These are phyloP conservation scores for Onychomys leucogaster DNA, from an alignment of 2,797 vertebrate genomes.

Conservation along the genomic window DNA sequence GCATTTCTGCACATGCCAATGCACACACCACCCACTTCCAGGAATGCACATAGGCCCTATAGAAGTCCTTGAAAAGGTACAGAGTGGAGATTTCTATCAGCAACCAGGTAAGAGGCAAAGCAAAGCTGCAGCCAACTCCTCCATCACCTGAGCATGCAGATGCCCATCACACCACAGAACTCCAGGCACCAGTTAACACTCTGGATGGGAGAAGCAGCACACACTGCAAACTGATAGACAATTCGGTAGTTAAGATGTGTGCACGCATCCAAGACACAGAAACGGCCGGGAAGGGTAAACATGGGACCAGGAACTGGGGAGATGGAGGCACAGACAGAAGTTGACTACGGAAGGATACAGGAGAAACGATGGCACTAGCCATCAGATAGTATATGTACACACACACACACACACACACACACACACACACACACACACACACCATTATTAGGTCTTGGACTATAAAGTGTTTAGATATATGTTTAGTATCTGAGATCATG, in stretches of 20 bases:
- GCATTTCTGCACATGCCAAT: background rate
- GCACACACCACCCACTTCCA: background rate
- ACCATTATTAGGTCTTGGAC: background rate
- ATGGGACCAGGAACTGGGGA: background rate
- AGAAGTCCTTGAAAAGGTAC: background rate
- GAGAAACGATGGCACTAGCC: background rate
- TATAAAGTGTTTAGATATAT: conserved; percentile 12
- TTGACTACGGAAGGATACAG: background rate
- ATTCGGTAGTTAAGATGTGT: background rate
- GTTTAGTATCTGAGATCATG: background rate
- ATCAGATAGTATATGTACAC: background rate
- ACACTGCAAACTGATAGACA: background rate
- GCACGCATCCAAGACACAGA: background rate
- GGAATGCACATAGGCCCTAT: background rate
- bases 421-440: background rate
- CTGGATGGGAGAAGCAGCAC: background rate
- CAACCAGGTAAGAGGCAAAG: background rate
- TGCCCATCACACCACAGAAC: background rate
- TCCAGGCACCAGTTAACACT: background rate
- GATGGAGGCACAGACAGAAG: background rate
- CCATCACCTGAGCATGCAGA: background rate
- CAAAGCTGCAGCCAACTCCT: background rate
- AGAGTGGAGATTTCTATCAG: background rate
- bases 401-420: too few species aligned
- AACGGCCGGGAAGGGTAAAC: background rate